Evolutionary conservation across 1,140 invertebrate species (phyloP).

Genomic region (Pseudachorutes palmiensis): DNA sequence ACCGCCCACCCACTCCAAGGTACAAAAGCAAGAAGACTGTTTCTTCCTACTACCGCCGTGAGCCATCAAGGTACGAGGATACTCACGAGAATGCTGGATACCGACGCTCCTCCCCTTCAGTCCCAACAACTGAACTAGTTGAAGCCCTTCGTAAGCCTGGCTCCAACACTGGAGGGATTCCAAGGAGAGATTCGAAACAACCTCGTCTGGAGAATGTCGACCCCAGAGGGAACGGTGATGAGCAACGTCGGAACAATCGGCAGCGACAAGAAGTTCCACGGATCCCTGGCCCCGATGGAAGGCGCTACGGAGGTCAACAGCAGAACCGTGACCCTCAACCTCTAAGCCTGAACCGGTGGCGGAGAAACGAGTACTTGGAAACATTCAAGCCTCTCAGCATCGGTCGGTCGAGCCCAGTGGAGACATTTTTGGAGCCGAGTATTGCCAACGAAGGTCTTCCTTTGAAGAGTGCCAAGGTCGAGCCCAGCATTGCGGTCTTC

Average conservation of each 20-base stretch:
- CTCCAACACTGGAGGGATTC: not conserved
- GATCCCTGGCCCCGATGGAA: too few relatives aligned
- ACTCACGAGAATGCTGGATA: not conserved
- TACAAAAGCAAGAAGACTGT: not conserved
- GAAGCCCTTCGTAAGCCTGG: not conserved
- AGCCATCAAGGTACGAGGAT: constrained; percentile 6
- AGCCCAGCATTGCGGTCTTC: constrained; percentile 25
- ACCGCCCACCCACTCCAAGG: not conserved
- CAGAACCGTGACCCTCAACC: not conserved
- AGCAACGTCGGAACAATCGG: too few relatives aligned
- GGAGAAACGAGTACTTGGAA: not conserved
- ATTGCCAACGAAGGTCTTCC: not conserved
- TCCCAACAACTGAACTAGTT: not conserved
- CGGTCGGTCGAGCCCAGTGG: not conserved
- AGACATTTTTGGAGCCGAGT: not conserved
- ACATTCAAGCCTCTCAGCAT: not conserved
- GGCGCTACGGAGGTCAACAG: not conserved
- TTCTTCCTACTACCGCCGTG: not conserved
- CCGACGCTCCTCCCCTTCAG: not conserved
- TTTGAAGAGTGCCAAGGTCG: not conserved
- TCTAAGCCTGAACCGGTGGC: too few relatives aligned
- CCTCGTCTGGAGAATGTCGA: not conserved
- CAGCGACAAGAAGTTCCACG: too few relatives aligned
- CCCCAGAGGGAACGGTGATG: not conserved
- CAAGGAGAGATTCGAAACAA: not conserved